Evolutionary conservation across 2,113 vertebrate genomes (phyloP).

Genomic region (Aleadryas rufinucha): DNA sequence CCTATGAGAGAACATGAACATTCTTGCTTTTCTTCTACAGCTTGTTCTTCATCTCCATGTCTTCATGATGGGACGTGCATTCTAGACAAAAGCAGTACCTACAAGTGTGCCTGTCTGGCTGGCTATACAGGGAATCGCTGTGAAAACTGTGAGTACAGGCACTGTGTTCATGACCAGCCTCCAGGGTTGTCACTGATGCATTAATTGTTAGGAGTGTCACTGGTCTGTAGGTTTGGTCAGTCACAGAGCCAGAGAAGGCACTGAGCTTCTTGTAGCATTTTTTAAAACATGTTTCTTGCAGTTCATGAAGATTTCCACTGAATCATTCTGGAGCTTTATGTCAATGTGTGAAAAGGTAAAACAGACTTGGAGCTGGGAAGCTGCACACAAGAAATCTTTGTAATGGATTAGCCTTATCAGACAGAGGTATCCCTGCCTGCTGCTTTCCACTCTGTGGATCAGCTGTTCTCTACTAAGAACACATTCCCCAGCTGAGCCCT

Average conservation of each 20-base stretch:
- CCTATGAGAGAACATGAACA: not conserved
- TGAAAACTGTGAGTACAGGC: conserved; percentile 85
- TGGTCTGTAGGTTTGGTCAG: not conserved
- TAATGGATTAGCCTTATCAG: not conserved
- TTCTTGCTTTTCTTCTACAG: conserved; percentile 68
- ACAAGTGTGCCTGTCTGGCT: conserved; percentile 90
- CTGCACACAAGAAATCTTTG: not conserved
- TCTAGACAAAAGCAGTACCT: conserved; percentile 78
- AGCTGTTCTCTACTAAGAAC: not conserved
- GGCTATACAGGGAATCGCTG: conserved; percentile 91
- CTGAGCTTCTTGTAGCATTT: not conserved
- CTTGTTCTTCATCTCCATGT: conserved; percentile 92
- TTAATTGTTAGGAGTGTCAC: not conserved
- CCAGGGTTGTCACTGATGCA: not conserved
- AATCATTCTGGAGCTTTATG: not conserved
- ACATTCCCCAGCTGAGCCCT: not conserved
- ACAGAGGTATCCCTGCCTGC: not conserved
- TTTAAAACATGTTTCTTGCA: not conserved
- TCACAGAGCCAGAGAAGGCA: not conserved
- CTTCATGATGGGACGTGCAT: conserved; percentile 92
- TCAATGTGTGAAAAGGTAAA: not conserved
- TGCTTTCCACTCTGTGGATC: not conserved
- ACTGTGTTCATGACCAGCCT: not conserved
- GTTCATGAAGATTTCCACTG: not conserved
- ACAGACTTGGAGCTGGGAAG: not conserved